Conservation (phyloP, 2,888 invertebrate species). For the Selenia dentaria region DNA sequence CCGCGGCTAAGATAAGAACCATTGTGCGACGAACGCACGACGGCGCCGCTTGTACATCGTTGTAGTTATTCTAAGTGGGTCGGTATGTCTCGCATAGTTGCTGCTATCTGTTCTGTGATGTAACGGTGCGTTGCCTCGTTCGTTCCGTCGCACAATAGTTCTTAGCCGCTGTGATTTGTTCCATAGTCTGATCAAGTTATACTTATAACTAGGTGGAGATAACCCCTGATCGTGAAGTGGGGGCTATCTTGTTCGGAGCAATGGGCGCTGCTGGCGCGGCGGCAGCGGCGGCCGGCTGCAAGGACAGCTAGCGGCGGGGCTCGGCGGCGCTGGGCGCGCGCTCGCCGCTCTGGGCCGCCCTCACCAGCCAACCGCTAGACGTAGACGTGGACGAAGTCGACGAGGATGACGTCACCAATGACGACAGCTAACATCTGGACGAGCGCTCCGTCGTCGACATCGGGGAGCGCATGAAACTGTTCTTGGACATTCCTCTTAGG, state of each 20-base stretch:
- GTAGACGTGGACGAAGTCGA: conserved; percentile 54
- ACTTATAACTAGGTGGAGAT: conserved; percentile 79
- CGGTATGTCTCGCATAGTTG: no score
- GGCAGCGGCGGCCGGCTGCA: conserved; percentile 64
- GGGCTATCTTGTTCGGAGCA: conserved; percentile 66
- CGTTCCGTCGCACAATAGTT: no score
- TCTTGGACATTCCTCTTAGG: conserved; percentile 84
- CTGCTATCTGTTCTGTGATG: no score
- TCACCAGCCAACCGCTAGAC: conserved; percentile 87
- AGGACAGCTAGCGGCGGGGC: conserved; percentile 86
- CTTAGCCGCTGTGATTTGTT: no score
- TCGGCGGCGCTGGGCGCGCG: conserved; percentile 76
- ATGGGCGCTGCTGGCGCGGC: conserved; percentile 70
- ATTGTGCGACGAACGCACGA: no score
- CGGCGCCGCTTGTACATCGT: no score
- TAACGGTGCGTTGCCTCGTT: no score
- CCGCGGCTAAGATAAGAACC: no score
- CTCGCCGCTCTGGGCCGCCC: conserved; percentile 92
- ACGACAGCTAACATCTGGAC: conserved; percentile 84
- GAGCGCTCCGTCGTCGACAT: conserved; percentile 82
- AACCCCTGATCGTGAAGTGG: conserved; percentile 80
- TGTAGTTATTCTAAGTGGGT: no score
- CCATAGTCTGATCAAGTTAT: no score
- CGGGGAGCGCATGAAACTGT: conserved; percentile 81
- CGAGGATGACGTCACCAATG: conserved; percentile 51